phyloP scores from a whole-genome alignment of 2,888 invertebrate species.

The Synanthedon formicaeformis region DNA sequence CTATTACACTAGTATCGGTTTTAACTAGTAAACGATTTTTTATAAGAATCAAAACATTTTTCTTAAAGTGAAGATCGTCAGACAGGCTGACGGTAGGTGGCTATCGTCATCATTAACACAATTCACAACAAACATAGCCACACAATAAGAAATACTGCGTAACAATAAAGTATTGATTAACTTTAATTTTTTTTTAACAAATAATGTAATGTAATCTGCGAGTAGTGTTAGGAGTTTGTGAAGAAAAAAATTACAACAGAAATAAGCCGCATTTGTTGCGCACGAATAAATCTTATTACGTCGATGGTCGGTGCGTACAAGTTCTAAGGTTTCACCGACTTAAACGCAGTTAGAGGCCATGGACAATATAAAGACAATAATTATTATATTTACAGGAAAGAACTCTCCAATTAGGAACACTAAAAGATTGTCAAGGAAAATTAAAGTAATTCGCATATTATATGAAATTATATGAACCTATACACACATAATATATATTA shows the following conservation, averaged over 20 bases:
- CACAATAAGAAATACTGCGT: no score
- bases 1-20: neutral
- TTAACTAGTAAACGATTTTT: neutral
- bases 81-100: neutral
- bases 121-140: no score
- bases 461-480: no score
- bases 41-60: neutral
- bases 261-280: conserved; percentile 2
- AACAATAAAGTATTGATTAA: no score
- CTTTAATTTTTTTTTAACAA: no score
- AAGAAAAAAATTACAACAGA: neutral
- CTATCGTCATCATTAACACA: no score
- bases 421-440: no score
- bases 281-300: conserved; percentile 5
- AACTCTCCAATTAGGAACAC: no score
- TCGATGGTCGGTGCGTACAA: neutral
- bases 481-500: no score
- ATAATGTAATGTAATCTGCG: no score
- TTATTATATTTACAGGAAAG: neutral
- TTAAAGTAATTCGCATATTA: no score
- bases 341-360: neutral
- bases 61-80: neutral
- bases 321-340: conserved; percentile 4
- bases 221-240: no score
- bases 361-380: neutral